Conservation (phyloP, 2,113 vertebrate genomes). For the Micronycteris hirsuta region DNA sequence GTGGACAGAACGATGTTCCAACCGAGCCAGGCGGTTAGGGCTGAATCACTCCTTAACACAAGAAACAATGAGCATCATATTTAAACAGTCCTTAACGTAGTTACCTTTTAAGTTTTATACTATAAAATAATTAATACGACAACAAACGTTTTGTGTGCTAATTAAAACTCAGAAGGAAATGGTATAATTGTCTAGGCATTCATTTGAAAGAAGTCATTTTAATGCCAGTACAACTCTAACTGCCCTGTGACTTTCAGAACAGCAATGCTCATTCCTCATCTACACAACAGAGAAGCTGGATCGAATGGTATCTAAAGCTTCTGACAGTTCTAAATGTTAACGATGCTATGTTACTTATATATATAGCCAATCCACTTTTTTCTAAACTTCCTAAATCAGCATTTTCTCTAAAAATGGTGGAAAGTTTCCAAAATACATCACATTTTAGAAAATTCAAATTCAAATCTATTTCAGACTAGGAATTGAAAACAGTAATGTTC, state of each 20-base stretch:
- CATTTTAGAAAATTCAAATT: constrained; percentile 41
- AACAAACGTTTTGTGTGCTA: background rate
- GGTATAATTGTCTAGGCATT: background rate
- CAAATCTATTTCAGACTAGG: constrained; percentile 19
- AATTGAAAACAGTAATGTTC: constrained; percentile 16
- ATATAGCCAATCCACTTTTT: background rate
- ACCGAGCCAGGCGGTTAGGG: too few species aligned
- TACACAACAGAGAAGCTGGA: background rate
- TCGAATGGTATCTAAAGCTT: background rate
- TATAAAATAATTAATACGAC: background rate
- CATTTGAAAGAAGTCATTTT: background rate
- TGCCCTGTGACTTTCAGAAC: background rate
- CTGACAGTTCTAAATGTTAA: constrained; percentile 14
- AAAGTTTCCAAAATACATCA: constrained; percentile 19
- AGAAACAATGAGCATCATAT: background rate
- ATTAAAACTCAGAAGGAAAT: constrained; percentile 31
- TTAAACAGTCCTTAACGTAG: background rate
- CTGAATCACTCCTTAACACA: constrained; percentile 15
- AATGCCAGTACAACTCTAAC: background rate
- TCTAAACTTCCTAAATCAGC: background rate
- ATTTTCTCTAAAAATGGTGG: background rate
- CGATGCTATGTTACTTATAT: background rate
- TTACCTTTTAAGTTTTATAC: constrained; percentile 15
- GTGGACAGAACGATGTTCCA: too few species aligned
- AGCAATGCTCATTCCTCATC: background rate